These are phyloP conservation scores for Macrochelys suwanniensis DNA, from an alignment of 2,797 vertebrate species.

Conservation along the genomic window DNA sequence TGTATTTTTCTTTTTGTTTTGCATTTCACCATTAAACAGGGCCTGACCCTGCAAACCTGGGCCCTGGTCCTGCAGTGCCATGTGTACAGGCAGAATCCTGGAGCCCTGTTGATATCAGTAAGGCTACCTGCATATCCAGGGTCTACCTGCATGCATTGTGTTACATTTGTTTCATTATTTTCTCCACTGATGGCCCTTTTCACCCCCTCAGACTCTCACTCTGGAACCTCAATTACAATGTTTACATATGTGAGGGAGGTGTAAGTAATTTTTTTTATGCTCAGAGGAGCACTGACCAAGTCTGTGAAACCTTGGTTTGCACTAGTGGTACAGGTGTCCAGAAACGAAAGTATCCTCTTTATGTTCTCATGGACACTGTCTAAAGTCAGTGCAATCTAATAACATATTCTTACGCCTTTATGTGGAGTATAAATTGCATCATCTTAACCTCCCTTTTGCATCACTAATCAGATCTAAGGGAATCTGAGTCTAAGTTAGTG, in stretches of 20 bases:
- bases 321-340: background rate
- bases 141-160: background rate
- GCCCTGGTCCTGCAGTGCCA: background rate
- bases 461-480: background rate
- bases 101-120: background rate
- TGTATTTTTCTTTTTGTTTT: background rate
- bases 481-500: background rate
- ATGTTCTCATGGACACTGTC: slow-evolving; percentile 9
- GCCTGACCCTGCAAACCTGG: background rate
- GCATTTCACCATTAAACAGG: background rate
- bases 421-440: background rate
- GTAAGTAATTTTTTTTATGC: background rate
- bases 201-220: background rate
- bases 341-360: background rate
- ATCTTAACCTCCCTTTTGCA: background rate
- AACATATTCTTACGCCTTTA: background rate
- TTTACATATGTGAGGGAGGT: background rate
- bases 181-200: background rate
- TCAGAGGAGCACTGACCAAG: background rate
- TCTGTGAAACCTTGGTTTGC: background rate
- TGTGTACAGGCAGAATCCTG: background rate
- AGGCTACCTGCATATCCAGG: background rate
- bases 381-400: background rate
- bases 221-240: background rate
- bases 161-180: background rate